A percentile compares a stretch with the other conserved stretches of the same genome.
Conservation (phyloP, 2,797 vertebrate genomes). For the Discoglossus pictus region DNA sequence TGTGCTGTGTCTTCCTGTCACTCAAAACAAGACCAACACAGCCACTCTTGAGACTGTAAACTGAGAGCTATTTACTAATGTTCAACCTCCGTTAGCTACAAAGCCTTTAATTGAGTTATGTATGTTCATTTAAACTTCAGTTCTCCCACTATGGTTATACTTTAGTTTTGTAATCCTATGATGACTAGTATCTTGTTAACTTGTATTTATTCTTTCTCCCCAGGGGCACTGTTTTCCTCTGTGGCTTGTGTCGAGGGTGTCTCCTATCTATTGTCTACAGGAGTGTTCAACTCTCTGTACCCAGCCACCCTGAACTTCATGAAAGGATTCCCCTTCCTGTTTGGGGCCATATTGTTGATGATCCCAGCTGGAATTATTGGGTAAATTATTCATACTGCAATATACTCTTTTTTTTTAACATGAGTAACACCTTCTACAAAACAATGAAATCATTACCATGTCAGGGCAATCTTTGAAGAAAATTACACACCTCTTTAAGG, state of each 20-base stretch:
- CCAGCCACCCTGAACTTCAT: conserved; percentile 86
- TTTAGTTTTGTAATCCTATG: background rate
- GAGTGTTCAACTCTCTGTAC: conserved; percentile 88
- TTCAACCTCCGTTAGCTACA: no score
- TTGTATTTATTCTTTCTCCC: background rate
- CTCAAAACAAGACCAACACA: no score
- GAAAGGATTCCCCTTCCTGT: conserved; percentile 91
- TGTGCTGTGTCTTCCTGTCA: no score
- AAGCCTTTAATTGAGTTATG: no score
- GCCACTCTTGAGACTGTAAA: no score
- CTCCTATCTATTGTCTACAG: conserved; percentile 78
- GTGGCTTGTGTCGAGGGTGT: conserved; percentile 85
- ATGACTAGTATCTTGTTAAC: background rate
- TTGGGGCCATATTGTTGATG: conserved; percentile 82
- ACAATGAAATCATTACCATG: no score
- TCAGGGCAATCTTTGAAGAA: no score
- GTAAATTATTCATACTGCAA: no score
- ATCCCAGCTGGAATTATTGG: conserved; percentile 83
- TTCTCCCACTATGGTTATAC: background rate
- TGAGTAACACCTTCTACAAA: no score
- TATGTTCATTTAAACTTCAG: background rate
- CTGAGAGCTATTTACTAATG: no score
- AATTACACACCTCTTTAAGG: no score
- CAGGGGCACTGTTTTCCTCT: conserved; percentile 87
- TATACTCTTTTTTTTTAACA: no score